A percentile compares a stretch with the other conserved stretches of the same genome.
Conservation (phyloP, 2,888 invertebrate genomes). For the Lutraria lutraria region DNA sequence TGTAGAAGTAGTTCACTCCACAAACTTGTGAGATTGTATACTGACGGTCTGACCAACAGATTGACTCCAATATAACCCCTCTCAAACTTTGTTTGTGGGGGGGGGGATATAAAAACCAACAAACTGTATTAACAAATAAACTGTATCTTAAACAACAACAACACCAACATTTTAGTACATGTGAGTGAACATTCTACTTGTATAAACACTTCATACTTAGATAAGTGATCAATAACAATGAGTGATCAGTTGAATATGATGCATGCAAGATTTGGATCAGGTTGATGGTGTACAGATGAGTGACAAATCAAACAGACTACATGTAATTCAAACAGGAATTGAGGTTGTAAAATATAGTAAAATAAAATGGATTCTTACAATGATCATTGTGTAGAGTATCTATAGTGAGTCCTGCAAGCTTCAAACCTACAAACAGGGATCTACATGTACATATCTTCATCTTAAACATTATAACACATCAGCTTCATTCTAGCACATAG, state of each 20-base stretch:
- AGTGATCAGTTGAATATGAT: not conserved
- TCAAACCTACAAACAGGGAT: constrained; percentile 47
- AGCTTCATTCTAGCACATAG: not conserved
- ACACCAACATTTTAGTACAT: not conserved
- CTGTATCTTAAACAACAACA: not conserved
- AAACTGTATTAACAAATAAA: not conserved
- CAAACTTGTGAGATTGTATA: no score
- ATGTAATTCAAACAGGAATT: constrained; percentile 28
- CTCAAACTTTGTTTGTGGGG: no score
- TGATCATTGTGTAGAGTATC: constrained; percentile 46
- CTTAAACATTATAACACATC: not conserved
- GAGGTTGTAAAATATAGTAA: constrained; percentile 10
- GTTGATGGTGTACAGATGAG: not conserved
- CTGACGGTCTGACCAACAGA: no score
- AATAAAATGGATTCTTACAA: constrained; percentile 37
- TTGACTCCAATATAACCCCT: no score
- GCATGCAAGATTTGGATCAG: not conserved
- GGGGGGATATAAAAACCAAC: no score
- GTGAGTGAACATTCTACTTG: not conserved
- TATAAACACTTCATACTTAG: not conserved
- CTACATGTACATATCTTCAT: constrained; percentile 18
- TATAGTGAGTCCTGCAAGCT: constrained; percentile 51
- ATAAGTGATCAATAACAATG: not conserved
- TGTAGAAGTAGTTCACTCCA: no score
- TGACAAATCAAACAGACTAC: constrained; percentile 3